Conservation (phyloP, 2,113 vertebrate genomes). For the Telmatochromis sp. region DNA sequence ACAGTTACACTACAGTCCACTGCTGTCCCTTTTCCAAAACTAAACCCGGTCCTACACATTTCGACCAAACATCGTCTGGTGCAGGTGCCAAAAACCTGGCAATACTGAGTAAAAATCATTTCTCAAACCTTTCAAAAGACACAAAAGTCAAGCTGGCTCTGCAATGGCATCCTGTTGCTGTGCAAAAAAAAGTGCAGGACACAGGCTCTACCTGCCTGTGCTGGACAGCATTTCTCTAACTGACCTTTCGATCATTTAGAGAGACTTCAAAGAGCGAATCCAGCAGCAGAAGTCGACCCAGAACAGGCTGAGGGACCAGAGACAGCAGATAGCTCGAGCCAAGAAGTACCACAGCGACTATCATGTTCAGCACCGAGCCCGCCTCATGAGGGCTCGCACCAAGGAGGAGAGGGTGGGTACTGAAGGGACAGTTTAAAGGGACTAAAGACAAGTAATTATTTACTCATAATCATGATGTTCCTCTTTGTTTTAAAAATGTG, state of each 20-base stretch:
- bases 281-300: constrained; percentile 77
- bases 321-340: constrained; percentile 81
- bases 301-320: constrained; percentile 78
- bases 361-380: constrained; percentile 81
- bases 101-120: neutral
- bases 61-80: neutral
- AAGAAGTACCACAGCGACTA: constrained; percentile 86
- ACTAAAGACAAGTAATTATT: neutral
- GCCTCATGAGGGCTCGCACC: constrained; percentile 81
- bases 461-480: neutral
- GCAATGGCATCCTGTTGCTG: neutral
- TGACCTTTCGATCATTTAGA: constrained; percentile 57
- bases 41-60: neutral
- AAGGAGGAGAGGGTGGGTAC: constrained; percentile 81
- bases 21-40: neutral
- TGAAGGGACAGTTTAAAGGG: neutral
- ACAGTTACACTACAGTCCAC: neutral
- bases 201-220: neutral
- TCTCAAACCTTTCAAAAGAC: neutral
- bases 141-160: neutral
- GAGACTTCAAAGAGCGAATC: constrained; percentile 81
- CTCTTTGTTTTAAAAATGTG: neutral
- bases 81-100: neutral
- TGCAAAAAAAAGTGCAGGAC: neutral
- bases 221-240: neutral